A percentile compares a stretch with the other conserved stretches of the same genome.
phyloP scores from a whole-genome alignment of 2,888 invertebrate genomes.

The Pristionchus maxplancki region DNA sequence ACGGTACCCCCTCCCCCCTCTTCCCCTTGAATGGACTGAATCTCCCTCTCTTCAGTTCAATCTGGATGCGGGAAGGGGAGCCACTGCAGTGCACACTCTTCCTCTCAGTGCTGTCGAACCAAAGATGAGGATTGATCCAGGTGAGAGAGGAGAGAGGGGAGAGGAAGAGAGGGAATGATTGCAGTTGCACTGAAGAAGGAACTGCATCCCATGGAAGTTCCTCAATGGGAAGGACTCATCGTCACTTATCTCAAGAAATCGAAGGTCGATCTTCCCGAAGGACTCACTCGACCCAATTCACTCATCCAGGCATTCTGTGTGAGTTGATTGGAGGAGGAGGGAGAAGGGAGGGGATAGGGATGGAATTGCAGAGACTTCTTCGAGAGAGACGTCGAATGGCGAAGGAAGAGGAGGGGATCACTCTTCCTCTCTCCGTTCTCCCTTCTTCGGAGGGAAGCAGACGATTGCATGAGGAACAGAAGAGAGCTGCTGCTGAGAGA shows the following conservation, averaged over 20 bases:
- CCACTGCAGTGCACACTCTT: not conserved
- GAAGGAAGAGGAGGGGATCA: not conserved
- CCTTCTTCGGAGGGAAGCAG: not conserved
- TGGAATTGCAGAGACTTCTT: not conserved
- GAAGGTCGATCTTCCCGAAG: slow-evolving; percentile 61
- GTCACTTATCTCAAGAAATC: slow-evolving; percentile 55
- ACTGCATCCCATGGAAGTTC: not conserved
- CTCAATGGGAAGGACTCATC: slow-evolving; percentile 59
- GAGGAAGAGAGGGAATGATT: not conserved
- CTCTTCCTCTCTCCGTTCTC: not conserved
- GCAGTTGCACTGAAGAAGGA: slow-evolving; percentile 4
- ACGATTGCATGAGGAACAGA: not conserved
- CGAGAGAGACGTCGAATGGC: not conserved
- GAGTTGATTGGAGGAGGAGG: not conserved
- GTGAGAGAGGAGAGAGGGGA: not conserved
- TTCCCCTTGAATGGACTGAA: not conserved
- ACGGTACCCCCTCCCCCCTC: not conserved
- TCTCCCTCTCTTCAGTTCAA: slow-evolving; percentile 35
- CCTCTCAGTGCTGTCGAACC: slow-evolving; percentile 6
- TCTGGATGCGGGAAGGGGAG: not conserved
- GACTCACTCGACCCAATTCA: slow-evolving; percentile 63
- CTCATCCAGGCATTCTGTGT: slow-evolving; percentile 54
- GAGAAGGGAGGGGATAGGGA: not conserved
- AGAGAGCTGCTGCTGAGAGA: not conserved
- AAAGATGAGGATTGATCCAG: not conserved